Base-by-base conservation (phyloP, 2,888 invertebrate species). In the Dendrolimus houi region DNA sequence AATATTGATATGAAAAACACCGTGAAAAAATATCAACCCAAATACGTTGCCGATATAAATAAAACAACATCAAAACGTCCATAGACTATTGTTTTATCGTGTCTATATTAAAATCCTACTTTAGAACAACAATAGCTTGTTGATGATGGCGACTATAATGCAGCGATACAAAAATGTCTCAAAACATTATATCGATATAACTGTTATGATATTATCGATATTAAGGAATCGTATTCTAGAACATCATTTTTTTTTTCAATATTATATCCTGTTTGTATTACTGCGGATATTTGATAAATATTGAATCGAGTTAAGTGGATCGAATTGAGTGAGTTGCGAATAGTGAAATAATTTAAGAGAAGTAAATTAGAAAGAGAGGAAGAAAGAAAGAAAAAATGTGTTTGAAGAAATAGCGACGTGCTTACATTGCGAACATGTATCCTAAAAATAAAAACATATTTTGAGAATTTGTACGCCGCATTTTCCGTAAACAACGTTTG, bases 1-100 rank as follows among this genome's bases (percentile, higher is more conserved):
- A 47, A 71, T 72, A 77, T 78, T 71, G 84, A 84, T 84, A 84
- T 83, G 83, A 81, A 75, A 76, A 73, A 66, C 57, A 68, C 72
- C 69, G 71, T 78, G 75, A 71, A 75, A 75, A 73, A 81, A 76
- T 73, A 74, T 76, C 68, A 73, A 64, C 29, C 29, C 62, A 54
- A 29, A 56, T 54, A n/a, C 6, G 29, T 29, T 29, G 29, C 29
- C 29, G 29, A 41, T 62, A 63, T 47, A 59, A 60, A 41, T 58
- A 53, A 55, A 52, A 57, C 54, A 58, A 41, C 54, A 54, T 56
- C 58, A 40, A 54, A 55, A 54, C 41, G 54, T 12, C 58, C 56
- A 59, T 58, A 57, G 47, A 58, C 54, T 56, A 62, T 60, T 65
- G 60, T 29, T 29, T 29, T 59, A 59, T 10, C 47, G 47, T 47